A percentile compares a stretch with the other conserved stretches of the same genome.
phyloP scores from a whole-genome alignment of 2,888 invertebrate genomes.

The Drosophila lutescens region DNA sequence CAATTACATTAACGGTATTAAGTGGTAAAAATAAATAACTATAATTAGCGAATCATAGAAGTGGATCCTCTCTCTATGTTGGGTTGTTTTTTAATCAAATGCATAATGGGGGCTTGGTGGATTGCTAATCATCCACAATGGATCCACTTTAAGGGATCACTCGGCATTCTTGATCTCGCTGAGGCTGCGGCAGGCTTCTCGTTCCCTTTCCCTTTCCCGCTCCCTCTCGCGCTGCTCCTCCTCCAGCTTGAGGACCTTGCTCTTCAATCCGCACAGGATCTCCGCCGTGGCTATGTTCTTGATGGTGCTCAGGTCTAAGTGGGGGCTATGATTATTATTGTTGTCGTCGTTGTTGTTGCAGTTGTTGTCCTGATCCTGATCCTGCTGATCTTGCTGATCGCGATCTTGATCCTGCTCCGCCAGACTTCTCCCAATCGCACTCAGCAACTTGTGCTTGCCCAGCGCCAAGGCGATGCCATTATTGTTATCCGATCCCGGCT shows the following conservation, averaged over 20 bases:
- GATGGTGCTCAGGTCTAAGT: conserved; percentile 77
- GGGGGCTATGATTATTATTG: conserved; percentile 73
- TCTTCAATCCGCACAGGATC: conserved; percentile 80
- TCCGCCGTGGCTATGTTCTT: conserved; percentile 82
- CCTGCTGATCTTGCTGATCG: conserved; percentile 25
- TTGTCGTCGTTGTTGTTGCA: conserved; percentile 49
- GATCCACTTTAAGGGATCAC: conserved; percentile 29
- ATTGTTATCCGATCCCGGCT: conserved; percentile 20
- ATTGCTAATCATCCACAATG: too few species aligned
- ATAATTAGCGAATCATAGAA: conserved; percentile 71
- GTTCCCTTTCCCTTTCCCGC: conserved; percentile 58
- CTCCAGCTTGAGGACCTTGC: conserved; percentile 81
- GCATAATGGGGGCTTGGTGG: conserved; percentile 49
- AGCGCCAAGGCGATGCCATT: conserved; percentile 62
- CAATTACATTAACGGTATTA: conserved; percentile 75
- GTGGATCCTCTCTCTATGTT: conserved; percentile 39
- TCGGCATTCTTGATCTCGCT: conserved; percentile 81
- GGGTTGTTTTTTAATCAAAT: conserved; percentile 60
- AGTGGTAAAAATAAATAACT: conserved; percentile 75
- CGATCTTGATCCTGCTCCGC: conserved; percentile 49
- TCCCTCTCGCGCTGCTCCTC: conserved; percentile 72
- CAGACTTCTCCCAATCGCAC: conserved; percentile 61
- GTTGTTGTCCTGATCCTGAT: conserved; percentile 42
- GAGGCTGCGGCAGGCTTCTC: conserved; percentile 71
- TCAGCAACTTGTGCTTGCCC: conserved; percentile 66